These are phyloP conservation scores for Drosophila teissieri DNA, from an alignment of 1,140 invertebrate genomes.

Conservation along the genomic window DNA sequence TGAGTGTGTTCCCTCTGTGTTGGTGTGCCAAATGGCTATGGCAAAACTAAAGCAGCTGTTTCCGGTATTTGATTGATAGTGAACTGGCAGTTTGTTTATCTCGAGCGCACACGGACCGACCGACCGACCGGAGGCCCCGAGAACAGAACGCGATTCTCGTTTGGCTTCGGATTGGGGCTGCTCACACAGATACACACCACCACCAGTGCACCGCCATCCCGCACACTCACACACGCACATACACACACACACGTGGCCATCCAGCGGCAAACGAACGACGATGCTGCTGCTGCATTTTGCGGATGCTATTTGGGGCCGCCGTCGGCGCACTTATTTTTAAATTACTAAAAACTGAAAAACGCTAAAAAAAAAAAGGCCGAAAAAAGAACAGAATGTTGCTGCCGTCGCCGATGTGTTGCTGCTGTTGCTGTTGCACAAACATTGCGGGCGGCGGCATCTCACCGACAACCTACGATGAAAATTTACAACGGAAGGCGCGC, in stretches of 20 bases:
- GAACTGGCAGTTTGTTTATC: constrained; percentile 85
- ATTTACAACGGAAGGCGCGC: constrained; percentile 64
- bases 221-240: constrained; percentile 31
- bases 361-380: constrained; percentile 9
- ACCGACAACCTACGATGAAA: constrained; percentile 55
- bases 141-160: constrained; percentile 35
- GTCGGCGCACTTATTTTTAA: constrained; percentile 82
- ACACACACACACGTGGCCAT: constrained; percentile 27
- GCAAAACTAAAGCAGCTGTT: constrained; percentile 85
- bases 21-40: constrained; percentile 80
- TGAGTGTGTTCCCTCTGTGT: constrained; percentile 23
- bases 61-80: constrained; percentile 85
- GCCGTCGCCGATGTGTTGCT: constrained; percentile 19
- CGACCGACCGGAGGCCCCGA: constrained; percentile 41
- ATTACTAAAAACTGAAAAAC: constrained; percentile 75
- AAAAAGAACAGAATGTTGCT: constrained; percentile 40
- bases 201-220: neutral
- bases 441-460: constrained; percentile 57
- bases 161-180: constrained; percentile 44
- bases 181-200: constrained; percentile 41
- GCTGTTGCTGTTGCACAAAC: constrained; percentile 52
- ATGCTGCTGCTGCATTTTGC: constrained; percentile 68
- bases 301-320: constrained; percentile 82
- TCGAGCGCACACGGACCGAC: constrained; percentile 66
- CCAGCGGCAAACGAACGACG: constrained; percentile 34